Conservation (phyloP, 2,113 vertebrate species). For the Catharus minimus region DNA sequence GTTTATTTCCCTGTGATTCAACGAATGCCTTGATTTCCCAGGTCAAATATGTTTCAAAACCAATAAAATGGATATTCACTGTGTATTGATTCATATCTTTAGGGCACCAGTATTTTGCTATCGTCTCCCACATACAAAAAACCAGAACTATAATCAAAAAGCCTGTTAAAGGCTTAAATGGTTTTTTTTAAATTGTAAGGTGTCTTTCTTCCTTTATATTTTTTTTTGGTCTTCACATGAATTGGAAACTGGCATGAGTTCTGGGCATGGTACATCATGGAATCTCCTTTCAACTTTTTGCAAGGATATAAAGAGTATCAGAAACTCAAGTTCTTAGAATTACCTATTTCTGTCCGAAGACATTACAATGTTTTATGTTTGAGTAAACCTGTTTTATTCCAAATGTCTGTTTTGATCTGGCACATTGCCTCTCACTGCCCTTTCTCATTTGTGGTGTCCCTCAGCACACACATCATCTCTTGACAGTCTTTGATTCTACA, state of each 20-base stretch:
- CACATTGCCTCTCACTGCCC: background rate
- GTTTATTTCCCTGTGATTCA: background rate
- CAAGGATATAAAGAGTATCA: background rate
- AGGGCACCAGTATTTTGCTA: background rate
- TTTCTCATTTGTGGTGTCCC: background rate
- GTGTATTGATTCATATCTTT: background rate
- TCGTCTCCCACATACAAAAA: background rate
- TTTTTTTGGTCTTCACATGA: background rate
- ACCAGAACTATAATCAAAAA: background rate
- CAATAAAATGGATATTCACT: background rate
- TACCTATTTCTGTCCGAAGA: background rate
- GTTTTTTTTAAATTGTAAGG: background rate
- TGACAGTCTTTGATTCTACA: background rate
- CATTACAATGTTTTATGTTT: background rate
- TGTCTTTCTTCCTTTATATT: background rate
- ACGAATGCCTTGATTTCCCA: background rate
- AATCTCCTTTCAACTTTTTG: background rate
- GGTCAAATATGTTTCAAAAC: background rate
- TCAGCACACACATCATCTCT: background rate
- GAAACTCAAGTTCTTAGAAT: background rate
- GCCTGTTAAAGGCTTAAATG: background rate
- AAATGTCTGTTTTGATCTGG: background rate
- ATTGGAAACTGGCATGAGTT: background rate
- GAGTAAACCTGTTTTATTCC: background rate
- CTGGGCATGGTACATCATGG: background rate